Conservation (phyloP, 2,113 vertebrate species). For the Anhinga anhinga region DNA sequence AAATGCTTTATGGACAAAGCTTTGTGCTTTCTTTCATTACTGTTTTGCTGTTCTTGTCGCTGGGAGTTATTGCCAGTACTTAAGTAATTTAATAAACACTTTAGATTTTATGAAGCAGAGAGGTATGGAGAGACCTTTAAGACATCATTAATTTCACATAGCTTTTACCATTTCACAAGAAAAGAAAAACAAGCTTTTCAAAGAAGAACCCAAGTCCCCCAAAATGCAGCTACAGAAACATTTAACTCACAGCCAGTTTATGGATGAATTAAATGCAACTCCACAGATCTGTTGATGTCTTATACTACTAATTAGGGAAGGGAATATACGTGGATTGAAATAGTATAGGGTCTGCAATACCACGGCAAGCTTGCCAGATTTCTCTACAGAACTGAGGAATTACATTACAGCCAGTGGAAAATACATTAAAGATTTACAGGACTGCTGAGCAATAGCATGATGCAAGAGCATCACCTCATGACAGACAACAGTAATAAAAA, state of each 20-base stretch:
- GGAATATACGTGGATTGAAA: neutral
- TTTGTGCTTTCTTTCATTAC: neutral
- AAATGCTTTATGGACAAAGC: neutral
- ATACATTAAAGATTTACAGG: slow-evolving; percentile 58
- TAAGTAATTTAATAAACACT: slow-evolving; percentile 46
- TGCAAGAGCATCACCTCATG: neutral
- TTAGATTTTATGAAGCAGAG: slow-evolving; percentile 1
- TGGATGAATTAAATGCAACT: neutral
- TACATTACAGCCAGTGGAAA: slow-evolving; percentile 52
- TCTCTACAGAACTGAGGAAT: neutral
- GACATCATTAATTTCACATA: neutral
- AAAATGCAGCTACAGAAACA: neutral
- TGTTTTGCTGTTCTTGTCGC: slow-evolving; percentile 30
- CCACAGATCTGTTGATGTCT: neutral
- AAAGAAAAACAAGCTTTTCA: neutral
- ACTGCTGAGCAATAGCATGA: neutral
- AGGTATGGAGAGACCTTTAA: slow-evolving; percentile 4
- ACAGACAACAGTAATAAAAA: neutral
- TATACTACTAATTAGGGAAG: neutral
- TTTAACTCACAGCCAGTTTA: neutral
- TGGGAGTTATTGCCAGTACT: slow-evolving; percentile 32
- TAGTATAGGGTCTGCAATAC: neutral
- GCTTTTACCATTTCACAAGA: neutral
- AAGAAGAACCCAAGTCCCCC: neutral
- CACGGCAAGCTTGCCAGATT: neutral